Evolutionary conservation across 2,113 vertebrate genomes (phyloP).

Genomic region (Gambusia affinis): DNA sequence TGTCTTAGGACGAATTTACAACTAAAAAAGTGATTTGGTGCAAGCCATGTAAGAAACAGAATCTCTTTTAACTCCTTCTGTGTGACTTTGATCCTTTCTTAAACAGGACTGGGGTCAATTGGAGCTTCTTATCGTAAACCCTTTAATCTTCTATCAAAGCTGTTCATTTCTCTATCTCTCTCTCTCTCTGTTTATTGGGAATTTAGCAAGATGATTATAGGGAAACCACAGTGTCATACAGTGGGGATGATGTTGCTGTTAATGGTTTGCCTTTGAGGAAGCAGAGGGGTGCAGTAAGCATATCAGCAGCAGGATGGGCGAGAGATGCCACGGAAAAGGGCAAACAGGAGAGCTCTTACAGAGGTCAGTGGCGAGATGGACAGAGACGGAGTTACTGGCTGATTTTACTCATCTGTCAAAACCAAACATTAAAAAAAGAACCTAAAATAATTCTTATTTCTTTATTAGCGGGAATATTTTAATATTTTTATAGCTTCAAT

Average conservation of each 20-base stretch:
- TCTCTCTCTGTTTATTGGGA: neutral
- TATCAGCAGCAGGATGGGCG: slow-evolving; percentile 28
- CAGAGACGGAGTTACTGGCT: neutral
- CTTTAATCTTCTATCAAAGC: slow-evolving; percentile 38
- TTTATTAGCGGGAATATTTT: too few relatives aligned
- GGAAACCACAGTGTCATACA: neutral
- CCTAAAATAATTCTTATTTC: too few relatives aligned
- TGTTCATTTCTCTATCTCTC: neutral
- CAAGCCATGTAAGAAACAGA: neutral
- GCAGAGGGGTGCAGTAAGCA: slow-evolving; percentile 52
- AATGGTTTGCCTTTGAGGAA: slow-evolving; percentile 50
- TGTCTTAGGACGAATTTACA: neutral
- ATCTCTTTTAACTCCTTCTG: neutral
- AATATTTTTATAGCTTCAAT: too few relatives aligned
- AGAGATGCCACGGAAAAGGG: slow-evolving; percentile 26
- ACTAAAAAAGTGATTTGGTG: neutral
- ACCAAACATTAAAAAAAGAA: too few relatives aligned
- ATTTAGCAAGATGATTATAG: slow-evolving; percentile 29
- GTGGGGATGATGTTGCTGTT: neutral
- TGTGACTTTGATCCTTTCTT: slow-evolving; percentile 32
- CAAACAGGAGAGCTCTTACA: slow-evolving; percentile 17
- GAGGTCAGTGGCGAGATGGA: slow-evolving; percentile 18
- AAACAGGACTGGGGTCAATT: neutral
- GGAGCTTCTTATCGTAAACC: slow-evolving; percentile 29
- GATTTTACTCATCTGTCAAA: neutral